Evolutionary conservation across 2,888 invertebrate genomes (phyloP).

Genomic region (Pristionchus mayeri): DNA sequence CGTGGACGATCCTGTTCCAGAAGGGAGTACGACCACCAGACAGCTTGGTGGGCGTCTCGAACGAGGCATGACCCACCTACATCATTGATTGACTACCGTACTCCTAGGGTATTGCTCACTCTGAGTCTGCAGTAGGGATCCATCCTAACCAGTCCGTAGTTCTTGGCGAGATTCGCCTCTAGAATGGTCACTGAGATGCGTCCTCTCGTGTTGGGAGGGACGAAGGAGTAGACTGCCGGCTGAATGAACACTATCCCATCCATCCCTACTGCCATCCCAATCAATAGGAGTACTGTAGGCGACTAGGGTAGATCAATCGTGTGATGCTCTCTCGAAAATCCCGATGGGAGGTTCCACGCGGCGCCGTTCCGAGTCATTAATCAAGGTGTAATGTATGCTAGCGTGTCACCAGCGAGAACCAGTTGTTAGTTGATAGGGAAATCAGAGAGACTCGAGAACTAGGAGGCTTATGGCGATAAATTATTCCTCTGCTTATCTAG

Average conservation of each 20-base stretch:
- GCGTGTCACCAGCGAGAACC: not conserved
- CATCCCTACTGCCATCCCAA: not conserved
- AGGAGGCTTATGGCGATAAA: no score
- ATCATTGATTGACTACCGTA: slow-evolving; percentile 89
- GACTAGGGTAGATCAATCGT: not conserved
- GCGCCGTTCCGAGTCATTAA: slow-evolving; percentile 32
- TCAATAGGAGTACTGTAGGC: not conserved
- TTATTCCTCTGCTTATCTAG: no score
- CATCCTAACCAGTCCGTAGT: slow-evolving; percentile 74
- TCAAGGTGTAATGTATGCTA: slow-evolving; percentile 29
- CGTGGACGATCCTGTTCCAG: slow-evolving; percentile 95
- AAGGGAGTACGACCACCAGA: slow-evolving; percentile 89
- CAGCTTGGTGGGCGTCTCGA: slow-evolving; percentile 94
- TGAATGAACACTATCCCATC: not conserved
- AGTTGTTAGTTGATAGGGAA: not conserved
- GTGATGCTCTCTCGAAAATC: not conserved
- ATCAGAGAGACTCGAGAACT: slow-evolving; percentile 11
- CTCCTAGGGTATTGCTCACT: slow-evolving; percentile 94
- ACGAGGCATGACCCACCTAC: slow-evolving; percentile 92
- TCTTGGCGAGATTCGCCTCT: slow-evolving; percentile 75
- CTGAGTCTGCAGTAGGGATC: slow-evolving; percentile 79
- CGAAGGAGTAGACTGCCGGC: slow-evolving; percentile 63
- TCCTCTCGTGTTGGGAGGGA: slow-evolving; percentile 76
- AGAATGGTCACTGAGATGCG: slow-evolving; percentile 72
- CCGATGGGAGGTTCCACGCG: slow-evolving; percentile 5